Conservation (phyloP, 1,140 invertebrate species). For the Euwallacea similis region DNA sequence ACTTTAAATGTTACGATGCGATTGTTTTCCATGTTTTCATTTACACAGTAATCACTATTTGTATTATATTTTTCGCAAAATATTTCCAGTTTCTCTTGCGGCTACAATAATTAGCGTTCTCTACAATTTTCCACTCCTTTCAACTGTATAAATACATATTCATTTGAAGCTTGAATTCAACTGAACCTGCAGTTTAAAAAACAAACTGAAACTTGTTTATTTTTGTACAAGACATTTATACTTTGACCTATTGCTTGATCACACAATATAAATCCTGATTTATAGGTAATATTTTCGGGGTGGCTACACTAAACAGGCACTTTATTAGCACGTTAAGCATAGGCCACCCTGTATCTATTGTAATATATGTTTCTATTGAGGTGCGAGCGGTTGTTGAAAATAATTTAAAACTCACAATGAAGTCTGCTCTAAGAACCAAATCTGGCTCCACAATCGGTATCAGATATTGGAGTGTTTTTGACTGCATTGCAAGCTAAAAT, state of each 20-base stretch:
- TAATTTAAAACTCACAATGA: slow-evolving; percentile 2
- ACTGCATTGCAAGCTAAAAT: too few species aligned
- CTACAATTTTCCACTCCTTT: slow-evolving; percentile 7
- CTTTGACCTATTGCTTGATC: neutral
- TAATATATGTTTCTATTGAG: slow-evolving; percentile 37
- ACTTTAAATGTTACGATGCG: slow-evolving; percentile 15
- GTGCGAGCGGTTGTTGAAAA: slow-evolving; percentile 44
- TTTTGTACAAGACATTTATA: neutral
- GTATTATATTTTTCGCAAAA: slow-evolving; percentile 35
- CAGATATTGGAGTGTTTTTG: too few species aligned
- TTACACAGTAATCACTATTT: slow-evolving; percentile 1
- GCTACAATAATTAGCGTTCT: slow-evolving; percentile 40
- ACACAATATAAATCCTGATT: neutral
- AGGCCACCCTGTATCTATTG: slow-evolving; percentile 8
- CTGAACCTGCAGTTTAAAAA: neutral
- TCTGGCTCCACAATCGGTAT: too few species aligned
- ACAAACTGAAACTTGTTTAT: neutral
- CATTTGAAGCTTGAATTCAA: neutral
- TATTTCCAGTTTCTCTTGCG: slow-evolving; percentile 32
- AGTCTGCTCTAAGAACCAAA: neutral
- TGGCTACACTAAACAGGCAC: too few species aligned
- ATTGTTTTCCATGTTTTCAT: slow-evolving; percentile 18
- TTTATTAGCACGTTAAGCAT: too few species aligned
- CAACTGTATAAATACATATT: too few species aligned
- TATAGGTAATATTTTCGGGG: too few species aligned